Conservation (phyloP, 2,113 vertebrate genomes). For the Trachemys scripta region DNA sequence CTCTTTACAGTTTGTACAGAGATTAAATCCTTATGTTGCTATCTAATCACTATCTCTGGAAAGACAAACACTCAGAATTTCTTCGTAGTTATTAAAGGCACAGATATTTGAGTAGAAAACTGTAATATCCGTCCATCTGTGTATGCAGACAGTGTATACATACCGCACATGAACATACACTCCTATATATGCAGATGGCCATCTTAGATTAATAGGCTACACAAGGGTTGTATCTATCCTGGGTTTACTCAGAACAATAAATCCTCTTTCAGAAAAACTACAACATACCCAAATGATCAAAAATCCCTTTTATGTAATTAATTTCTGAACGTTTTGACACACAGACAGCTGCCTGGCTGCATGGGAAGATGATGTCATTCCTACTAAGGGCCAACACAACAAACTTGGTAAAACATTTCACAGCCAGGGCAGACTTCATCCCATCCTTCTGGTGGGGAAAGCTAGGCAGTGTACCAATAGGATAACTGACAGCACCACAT, state of each 20-base stretch:
- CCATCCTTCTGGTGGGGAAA: accelerated
- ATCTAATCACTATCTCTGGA: accelerated
- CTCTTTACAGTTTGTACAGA: accelerated
- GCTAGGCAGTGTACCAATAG: accelerated
- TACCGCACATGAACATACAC: accelerated
- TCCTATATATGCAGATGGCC: not conserved
- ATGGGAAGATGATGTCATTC: not conserved
- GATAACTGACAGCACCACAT: accelerated
- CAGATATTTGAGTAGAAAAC: accelerated
- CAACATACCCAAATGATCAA: slow-evolving; percentile 25
- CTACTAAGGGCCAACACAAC: not conserved
- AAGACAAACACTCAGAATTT: accelerated
- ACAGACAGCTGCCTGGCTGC: not conserved
- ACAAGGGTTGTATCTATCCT: slow-evolving; percentile 46
- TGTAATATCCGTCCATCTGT: not conserved
- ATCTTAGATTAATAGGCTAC: not conserved
- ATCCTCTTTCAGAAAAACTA: not conserved
- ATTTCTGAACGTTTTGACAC: not conserved
- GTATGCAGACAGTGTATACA: accelerated
- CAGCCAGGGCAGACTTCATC: accelerated
- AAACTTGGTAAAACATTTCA: accelerated
- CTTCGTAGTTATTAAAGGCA: accelerated
- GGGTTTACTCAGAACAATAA: slow-evolving; percentile 5
- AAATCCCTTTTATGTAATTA: accelerated
- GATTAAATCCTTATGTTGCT: accelerated